Evolutionary conservation across 2,888 invertebrate species (phyloP).

Genomic region (Antitype chi): DNA sequence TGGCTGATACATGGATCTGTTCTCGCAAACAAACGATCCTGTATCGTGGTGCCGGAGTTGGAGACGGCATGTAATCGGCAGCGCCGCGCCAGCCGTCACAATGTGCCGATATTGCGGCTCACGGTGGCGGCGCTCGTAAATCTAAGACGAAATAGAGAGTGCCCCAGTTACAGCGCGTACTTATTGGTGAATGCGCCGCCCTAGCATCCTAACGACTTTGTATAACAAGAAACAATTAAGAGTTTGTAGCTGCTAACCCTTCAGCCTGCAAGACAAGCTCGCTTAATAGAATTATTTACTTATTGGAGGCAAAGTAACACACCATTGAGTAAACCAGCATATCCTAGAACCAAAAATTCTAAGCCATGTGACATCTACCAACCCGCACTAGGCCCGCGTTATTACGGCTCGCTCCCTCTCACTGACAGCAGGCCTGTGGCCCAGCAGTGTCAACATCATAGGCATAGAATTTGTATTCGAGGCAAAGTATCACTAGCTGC

Average conservation of each 20-base stretch:
- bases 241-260: background rate
- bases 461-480: no score
- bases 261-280: background rate
- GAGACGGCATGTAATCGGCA: background rate
- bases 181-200: constrained; percentile 14
- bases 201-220: background rate
- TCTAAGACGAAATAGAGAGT: constrained; percentile 49
- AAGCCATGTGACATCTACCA: no score
- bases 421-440: no score
- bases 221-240: background rate
- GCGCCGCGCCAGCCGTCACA: constrained; percentile 31
- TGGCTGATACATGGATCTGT: background rate
- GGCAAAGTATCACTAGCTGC: background rate
- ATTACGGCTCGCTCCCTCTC: no score
- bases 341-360: no score
- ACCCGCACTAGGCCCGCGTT: no score
- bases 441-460: no score
- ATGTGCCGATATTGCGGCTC: constrained; percentile 40
- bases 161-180: constrained; percentile 40
- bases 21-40: constrained; percentile 2
- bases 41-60: background rate
- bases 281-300: background rate
- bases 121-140: constrained; percentile 38
- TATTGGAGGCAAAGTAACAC: no score
- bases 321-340: no score